Base-by-base conservation (phyloP, 2,888 invertebrate species). In the Atethmia centrago region DNA sequence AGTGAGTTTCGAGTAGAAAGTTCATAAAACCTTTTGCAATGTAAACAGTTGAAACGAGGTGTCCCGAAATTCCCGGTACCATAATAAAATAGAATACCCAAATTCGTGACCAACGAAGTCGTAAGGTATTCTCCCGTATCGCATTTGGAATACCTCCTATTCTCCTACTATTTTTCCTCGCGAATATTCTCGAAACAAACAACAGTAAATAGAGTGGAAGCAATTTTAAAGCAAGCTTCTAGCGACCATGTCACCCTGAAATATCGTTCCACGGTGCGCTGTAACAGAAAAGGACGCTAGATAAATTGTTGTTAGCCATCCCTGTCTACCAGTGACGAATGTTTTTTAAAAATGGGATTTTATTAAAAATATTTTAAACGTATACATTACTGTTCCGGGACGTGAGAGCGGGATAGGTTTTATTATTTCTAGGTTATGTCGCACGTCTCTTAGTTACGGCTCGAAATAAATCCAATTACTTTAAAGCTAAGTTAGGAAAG, bases 261-360 rank as follows among this genome's bases (percentile, higher is more conserved):
- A 91, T 90, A 91, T 91, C 86, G 89, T 87, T 79, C 75, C 62
- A 79, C 71, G 47, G 62, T 71, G 58, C 75, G 53, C 70, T 88
- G 85, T 88, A 89, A 90, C 88, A 89, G 90, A 92, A 89, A 89
- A 88, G 86, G 90, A 91, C 79, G 77, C 82, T 79, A 90, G 90
- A 92, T 89, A 89, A 90, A 92, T 91, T 88, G 89, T 84, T 77
- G 83, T 80, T 80, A 78, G 80, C 84, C 80, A 71, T 78, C 71
- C 80, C 76, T 69, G 77, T 71, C 72, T 69, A 14, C 58, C 69
- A 65, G 72, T 76, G 83, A 84, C 79, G 80, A 79, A 80, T 79
- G 83, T 74, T 78, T 71, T 65, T 74, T 77, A 69, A 73, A 84
- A 83, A 87, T 73, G 31, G 70, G 51, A 69, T 84, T 87, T 84